These are phyloP conservation scores for Apotomis capreana DNA, from an alignment of 2,888 invertebrate species.

Conservation along the genomic window DNA sequence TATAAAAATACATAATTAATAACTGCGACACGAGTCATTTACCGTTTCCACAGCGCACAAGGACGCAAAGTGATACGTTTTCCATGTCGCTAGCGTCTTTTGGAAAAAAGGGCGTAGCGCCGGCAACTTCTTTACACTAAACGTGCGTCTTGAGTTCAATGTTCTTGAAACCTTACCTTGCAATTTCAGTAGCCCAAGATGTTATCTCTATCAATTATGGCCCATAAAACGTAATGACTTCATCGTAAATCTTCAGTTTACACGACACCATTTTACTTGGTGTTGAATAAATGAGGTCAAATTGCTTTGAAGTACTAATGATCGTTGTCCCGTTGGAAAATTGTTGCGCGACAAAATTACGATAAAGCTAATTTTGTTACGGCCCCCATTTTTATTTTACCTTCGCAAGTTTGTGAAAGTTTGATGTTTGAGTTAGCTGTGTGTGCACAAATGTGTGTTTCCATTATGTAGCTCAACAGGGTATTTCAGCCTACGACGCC, in stretches of 20 bases:
- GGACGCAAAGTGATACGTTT: background rate
- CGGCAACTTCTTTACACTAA: slow-evolving; percentile 74
- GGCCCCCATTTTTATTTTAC: background rate
- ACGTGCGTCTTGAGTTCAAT: slow-evolving; percentile 73
- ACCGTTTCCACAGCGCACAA: slow-evolving; percentile 46
- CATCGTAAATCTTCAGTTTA: slow-evolving; percentile 80
- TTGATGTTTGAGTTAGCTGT: background rate
- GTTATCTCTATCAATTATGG: slow-evolving; percentile 82
- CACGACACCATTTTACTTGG: slow-evolving; percentile 78
- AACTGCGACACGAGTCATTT: slow-evolving; percentile 74
- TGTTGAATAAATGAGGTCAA: slow-evolving; percentile 78
- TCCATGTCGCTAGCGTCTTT: background rate
- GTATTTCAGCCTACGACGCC: background rate
- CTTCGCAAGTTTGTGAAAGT: background rate
- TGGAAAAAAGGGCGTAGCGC: slow-evolving; percentile 55
- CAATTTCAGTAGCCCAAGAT: slow-evolving; percentile 78
- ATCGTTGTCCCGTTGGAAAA: slow-evolving; percentile 57
- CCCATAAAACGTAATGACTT: slow-evolving; percentile 82
- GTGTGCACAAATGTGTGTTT: background rate
- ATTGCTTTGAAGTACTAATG: slow-evolving; percentile 70
- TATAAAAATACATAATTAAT: slow-evolving; percentile 78
- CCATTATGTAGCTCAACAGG: background rate
- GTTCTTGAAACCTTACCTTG: slow-evolving; percentile 75
- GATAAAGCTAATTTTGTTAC: slow-evolving; percentile 37
- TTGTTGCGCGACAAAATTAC: slow-evolving; percentile 35